Percentiles rank a stretch among this genome's conserved stretches.
These are phyloP conservation scores for Zenarchopterus dispar DNA, from an alignment of 2,797 vertebrate species.

Conservation along the genomic window DNA sequence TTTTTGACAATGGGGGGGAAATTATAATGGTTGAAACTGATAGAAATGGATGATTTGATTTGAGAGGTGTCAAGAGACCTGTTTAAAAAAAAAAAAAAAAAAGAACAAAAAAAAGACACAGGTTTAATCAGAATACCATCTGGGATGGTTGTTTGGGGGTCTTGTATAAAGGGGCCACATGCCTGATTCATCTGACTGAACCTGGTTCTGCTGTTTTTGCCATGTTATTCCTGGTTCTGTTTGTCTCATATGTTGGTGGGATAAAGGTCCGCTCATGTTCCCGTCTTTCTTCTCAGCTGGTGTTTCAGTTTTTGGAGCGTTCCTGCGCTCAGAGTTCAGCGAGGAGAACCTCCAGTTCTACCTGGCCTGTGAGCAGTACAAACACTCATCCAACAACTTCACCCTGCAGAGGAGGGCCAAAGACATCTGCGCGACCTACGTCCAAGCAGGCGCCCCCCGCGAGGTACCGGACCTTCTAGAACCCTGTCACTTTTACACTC, in stretches of 20 bases:
- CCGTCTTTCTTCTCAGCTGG: conserved; percentile 70
- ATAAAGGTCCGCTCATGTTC: background rate
- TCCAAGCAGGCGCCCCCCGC: conserved; percentile 79
- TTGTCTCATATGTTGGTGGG: background rate
- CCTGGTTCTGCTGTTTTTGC: no score
- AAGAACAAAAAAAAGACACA: no score
- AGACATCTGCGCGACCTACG: conserved; percentile 82
- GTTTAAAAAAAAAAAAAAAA: no score
- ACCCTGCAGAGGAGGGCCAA: conserved; percentile 82
- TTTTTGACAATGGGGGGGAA: no score
- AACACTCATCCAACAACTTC: conserved; percentile 82
- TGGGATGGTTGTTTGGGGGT: no score
- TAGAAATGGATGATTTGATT: no score
- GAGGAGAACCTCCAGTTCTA: conserved; percentile 89
- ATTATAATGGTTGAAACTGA: no score
- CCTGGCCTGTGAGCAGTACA: conserved; percentile 85
- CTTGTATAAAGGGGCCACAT: no score
- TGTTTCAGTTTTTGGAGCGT: conserved; percentile 81
- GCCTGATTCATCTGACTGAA: no score
- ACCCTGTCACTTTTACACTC: no score
- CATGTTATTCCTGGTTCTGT: background rate
- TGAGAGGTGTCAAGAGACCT: no score
- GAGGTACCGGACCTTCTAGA: conserved; percentile 74
- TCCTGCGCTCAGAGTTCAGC: conserved; percentile 86
- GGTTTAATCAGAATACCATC: no score